Evolutionary conservation across 2,888 invertebrate genomes (phyloP).

Genomic region (Cheilosia grossa): DNA sequence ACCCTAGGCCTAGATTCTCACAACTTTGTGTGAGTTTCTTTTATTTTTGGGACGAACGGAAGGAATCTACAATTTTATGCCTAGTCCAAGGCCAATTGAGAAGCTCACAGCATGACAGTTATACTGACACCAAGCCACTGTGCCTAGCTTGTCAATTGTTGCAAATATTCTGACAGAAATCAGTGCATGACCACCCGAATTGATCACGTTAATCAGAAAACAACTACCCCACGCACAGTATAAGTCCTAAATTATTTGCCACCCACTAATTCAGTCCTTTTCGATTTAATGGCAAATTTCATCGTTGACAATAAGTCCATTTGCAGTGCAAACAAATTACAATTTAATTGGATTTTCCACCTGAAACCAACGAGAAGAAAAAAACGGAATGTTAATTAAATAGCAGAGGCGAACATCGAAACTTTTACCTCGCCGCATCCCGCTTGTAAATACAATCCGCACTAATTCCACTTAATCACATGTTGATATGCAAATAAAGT

Average conservation of each 20-base stretch:
- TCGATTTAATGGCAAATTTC: conserved; percentile 1
- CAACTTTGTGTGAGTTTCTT: no score
- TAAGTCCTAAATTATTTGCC: background rate
- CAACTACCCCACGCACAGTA: background rate
- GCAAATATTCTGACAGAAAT: no score
- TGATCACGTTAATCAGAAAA: no score
- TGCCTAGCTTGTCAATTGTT: no score
- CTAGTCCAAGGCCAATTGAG: no score
- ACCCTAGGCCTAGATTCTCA: no score
- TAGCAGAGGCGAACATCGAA: background rate
- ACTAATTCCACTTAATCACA: conserved; percentile 12
- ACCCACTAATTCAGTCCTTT: background rate
- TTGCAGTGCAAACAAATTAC: conserved; percentile 13
- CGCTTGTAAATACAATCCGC: conserved; percentile 16
- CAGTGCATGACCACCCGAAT: no score
- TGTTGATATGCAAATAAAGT: conserved; percentile 7
- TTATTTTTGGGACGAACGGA: no score
- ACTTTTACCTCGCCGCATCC: background rate
- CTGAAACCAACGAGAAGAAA: background rate
- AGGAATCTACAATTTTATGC: no score
- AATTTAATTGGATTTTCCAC: conserved; percentile 2
- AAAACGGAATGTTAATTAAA: conserved; percentile 8
- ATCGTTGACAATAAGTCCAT: background rate
- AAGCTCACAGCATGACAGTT: no score
- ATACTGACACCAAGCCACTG: no score